Evolutionary conservation across 2,113 vertebrate species (phyloP).

Genomic region (Poecile atricapillus): DNA sequence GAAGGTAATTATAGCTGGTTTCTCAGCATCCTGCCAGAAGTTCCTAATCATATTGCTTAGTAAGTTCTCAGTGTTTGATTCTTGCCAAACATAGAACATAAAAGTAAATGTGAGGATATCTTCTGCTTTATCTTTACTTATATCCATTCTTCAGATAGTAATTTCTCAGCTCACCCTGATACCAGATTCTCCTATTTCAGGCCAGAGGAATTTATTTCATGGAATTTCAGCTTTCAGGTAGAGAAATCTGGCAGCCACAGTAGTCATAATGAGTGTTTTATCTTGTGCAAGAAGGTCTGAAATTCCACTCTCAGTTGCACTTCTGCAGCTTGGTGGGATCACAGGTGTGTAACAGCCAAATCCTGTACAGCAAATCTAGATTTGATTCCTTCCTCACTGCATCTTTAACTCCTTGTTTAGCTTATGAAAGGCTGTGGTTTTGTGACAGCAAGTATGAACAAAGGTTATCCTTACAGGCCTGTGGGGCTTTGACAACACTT

Average conservation of each 20-base stretch:
- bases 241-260: conserved; percentile 5
- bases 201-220: neutral
- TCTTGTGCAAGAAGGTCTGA: conserved; percentile 8
- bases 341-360: neutral
- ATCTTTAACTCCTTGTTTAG: neutral
- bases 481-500: neutral
- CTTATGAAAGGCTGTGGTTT: neutral
- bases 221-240: conserved; percentile 10
- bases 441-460: neutral
- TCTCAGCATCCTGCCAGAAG: neutral
- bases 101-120: neutral
- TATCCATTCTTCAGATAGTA: conserved; percentile 7
- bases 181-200: conserved; percentile 43
- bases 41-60: neutral
- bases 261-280: conserved; percentile 26
- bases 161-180: neutral
- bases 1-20: conserved; percentile 2
- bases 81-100: neutral
- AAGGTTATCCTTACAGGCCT: neutral
- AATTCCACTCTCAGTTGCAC: conserved; percentile 8
- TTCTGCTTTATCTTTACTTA: neutral
- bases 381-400: neutral
- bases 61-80: neutral
- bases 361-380: neutral
- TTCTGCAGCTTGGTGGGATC: neutral